These are phyloP conservation scores for Mormyrus lacerda DNA, from an alignment of 2,113 vertebrate species.

Conservation along the genomic window DNA sequence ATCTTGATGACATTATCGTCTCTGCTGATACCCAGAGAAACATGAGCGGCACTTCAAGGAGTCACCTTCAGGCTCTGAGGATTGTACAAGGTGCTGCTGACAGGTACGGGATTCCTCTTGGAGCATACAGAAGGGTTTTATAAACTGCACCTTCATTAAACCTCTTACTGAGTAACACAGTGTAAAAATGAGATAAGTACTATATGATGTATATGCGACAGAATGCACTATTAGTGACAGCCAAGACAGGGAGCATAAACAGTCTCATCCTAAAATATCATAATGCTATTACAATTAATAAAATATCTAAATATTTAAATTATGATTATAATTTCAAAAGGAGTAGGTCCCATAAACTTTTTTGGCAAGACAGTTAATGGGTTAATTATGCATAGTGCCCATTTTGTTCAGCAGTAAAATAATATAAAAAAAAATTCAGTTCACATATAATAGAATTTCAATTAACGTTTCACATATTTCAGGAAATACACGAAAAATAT, in stretches of 20 bases:
- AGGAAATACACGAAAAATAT: not conserved
- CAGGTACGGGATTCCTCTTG: not conserved
- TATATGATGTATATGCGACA: not conserved
- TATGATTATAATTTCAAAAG: not conserved
- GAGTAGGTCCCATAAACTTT: not conserved
- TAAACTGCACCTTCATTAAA: not conserved
- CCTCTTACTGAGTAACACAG: not conserved
- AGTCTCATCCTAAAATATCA: not conserved
- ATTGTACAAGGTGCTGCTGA: not conserved
- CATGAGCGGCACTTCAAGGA: not conserved
- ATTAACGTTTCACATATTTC: not conserved
- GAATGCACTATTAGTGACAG: not conserved
- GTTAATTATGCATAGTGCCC: not conserved
- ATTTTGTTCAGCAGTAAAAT: not conserved
- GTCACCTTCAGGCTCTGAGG: not conserved
- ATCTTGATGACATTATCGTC: slow-evolving; percentile 3
- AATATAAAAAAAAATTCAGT: not conserved
- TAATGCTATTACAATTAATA: not conserved
- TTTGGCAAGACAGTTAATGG: not conserved
- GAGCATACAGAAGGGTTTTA: not conserved
- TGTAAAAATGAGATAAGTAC: not conserved
- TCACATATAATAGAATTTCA: not conserved
- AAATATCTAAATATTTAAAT: not conserved
- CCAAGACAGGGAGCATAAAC: not conserved
- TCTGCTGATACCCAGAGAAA: not conserved